phyloP scores from a whole-genome alignment of 2,797 vertebrate genomes.

The Rallus crepitans region DNA sequence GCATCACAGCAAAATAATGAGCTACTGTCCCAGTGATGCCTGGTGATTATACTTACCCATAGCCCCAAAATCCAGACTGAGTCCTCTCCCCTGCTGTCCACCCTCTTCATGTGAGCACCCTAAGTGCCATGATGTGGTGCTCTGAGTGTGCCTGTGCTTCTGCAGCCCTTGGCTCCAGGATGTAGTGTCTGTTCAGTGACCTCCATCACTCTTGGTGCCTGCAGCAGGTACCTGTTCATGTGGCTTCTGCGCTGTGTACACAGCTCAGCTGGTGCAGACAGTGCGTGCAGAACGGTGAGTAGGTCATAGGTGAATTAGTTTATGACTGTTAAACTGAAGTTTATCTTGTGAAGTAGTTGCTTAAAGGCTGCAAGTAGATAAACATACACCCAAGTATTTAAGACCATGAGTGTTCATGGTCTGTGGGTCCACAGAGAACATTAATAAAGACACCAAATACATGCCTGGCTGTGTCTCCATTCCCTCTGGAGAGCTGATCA shows the following conservation, averaged over 20 bases:
- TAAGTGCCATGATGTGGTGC: neutral
- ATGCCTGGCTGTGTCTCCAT: neutral
- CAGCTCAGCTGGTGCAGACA: neutral
- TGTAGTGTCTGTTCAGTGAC: neutral
- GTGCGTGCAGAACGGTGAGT: neutral
- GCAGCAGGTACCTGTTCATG: neutral
- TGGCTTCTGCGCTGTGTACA: neutral
- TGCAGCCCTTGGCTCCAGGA: neutral
- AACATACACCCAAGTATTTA: neutral
- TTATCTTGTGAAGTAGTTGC: neutral
- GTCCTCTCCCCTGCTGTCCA: neutral
- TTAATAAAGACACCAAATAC: neutral
- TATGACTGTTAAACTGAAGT: neutral
- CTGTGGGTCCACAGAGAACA: neutral
- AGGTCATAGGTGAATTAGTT: neutral
- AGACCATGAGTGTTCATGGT: neutral
- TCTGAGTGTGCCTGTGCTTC: neutral
- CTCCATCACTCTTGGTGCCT: rapidly evolving
- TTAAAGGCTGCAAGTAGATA: neutral
- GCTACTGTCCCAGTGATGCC: neutral
- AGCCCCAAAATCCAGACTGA: rapidly evolving
- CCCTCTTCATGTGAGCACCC: rapidly evolving
- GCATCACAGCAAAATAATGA: neutral
- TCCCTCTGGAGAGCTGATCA: neutral
- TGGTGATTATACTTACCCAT: rapidly evolving